phyloP scores from a whole-genome alignment of 2,113 vertebrate species.

The Lamprotornis superbus region DNA sequence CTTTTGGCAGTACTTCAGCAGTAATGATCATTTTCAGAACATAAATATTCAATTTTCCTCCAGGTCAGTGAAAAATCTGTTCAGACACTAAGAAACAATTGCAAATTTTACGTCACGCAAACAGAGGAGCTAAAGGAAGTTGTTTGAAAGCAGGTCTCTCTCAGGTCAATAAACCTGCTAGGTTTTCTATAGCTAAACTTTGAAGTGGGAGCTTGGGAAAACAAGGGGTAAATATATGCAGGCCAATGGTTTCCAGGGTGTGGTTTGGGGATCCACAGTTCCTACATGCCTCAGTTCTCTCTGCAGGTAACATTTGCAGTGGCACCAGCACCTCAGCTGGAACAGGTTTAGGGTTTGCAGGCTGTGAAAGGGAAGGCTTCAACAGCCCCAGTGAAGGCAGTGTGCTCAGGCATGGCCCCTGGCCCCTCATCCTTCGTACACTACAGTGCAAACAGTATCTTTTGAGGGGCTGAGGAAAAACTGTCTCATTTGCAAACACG shows the following conservation, averaged over 20 bases:
- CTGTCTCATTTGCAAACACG: background rate
- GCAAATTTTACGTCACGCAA: background rate
- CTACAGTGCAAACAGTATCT: background rate
- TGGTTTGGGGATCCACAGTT: background rate
- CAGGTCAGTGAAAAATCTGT: background rate
- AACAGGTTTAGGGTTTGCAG: background rate
- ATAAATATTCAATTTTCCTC: background rate
- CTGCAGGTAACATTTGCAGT: background rate
- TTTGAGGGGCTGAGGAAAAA: background rate
- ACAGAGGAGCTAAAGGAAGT: background rate
- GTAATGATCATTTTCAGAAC: background rate
- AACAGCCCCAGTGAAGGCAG: rapidly evolving
- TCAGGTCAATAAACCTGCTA: background rate
- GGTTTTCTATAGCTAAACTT: background rate
- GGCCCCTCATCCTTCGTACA: rapidly evolving
- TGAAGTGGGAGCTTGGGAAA: background rate
- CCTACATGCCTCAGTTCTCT: background rate
- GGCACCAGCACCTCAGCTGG: background rate
- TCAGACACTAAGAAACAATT: background rate
- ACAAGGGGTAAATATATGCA: background rate
- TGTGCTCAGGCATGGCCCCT: background rate
- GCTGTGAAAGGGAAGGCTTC: background rate
- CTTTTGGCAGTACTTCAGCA: background rate
- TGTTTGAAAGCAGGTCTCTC: background rate
- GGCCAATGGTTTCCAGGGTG: background rate